Evolutionary conservation across 2,797 vertebrate species (phyloP).

Genomic region (Gila robusta): DNA sequence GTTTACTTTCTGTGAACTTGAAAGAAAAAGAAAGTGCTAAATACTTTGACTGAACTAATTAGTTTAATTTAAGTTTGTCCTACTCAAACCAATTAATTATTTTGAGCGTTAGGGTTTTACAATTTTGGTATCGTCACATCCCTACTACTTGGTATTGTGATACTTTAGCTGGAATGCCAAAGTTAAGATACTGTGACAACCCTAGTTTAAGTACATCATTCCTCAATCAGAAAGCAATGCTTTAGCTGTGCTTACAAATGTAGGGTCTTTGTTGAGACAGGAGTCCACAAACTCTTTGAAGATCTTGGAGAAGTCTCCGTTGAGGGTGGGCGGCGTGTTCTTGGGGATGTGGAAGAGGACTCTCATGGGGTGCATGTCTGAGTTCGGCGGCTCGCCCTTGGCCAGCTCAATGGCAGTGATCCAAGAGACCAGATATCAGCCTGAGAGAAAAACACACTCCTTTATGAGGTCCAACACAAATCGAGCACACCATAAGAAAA

Average conservation of each 20-base stretch:
- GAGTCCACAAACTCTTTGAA: conserved; percentile 99
- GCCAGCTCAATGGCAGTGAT: conserved; percentile 99
- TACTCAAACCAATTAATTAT: too few species aligned
- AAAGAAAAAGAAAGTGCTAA: too few species aligned
- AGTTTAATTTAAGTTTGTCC: too few species aligned
- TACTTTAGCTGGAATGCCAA: neutral
- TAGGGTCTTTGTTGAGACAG: conserved; percentile 97
- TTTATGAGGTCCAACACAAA: neutral
- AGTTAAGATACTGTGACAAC: neutral
- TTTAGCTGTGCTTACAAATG: conserved; percentile 87
- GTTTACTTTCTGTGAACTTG: too few species aligned
- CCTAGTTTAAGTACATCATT: neutral
- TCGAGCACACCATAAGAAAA: neutral
- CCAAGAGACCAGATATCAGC: conserved; percentile 98
- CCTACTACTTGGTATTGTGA: too few species aligned
- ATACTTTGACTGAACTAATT: too few species aligned
- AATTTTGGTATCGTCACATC: too few species aligned
- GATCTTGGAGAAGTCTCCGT: conserved; percentile 96
- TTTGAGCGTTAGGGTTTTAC: too few species aligned
- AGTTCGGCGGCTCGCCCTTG: conserved; percentile 98
- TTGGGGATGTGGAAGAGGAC: conserved; percentile 98
- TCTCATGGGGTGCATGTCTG: conserved; percentile 97
- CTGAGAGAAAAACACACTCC: conserved; percentile 72
- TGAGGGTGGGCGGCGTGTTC: conserved; percentile 95
- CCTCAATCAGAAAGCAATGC: neutral